phyloP scores from a whole-genome alignment of 2,888 invertebrate species.

The Pseudanteris insignis region DNA sequence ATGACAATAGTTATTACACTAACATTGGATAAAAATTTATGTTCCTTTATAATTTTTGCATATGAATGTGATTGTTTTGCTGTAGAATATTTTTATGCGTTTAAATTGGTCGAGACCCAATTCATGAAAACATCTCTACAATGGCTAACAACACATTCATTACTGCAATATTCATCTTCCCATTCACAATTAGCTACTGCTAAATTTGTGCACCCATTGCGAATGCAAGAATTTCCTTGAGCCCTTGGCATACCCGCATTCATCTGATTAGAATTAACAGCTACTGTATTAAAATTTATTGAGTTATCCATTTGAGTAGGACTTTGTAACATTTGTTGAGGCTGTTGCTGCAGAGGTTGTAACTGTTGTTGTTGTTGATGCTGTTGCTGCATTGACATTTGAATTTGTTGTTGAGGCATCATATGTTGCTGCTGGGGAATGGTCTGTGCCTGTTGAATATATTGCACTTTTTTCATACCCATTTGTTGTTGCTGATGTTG shows the following conservation, averaged over 20 bases:
- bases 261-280: slow-evolving; percentile 52
- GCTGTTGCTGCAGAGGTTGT: slow-evolving; percentile 60
- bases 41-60: slow-evolving; percentile 13
- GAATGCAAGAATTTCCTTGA: slow-evolving; percentile 74
- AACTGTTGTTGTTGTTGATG: slow-evolving; percentile 59
- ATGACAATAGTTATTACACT: slow-evolving; percentile 47
- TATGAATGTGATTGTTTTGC: slow-evolving; percentile 68
- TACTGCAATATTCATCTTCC: slow-evolving; percentile 97
- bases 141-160: slow-evolving; percentile 95
- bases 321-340: slow-evolving; percentile 64
- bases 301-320: slow-evolving; percentile 60
- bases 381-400: slow-evolving; percentile 57
- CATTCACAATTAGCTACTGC: slow-evolving; percentile 92
- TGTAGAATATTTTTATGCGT: slow-evolving; percentile 70
- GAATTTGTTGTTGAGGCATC: slow-evolving; percentile 57
- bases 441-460: slow-evolving; percentile 60
- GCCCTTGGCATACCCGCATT: slow-evolving; percentile 55
- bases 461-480: slow-evolving; percentile 62
- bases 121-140: slow-evolving; percentile 94
- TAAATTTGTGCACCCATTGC: slow-evolving; percentile 89
- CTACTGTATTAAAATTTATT: slow-evolving; percentile 43
- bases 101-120: slow-evolving; percentile 88
- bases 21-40: slow-evolving; percentile 47
- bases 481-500: slow-evolving; percentile 60
- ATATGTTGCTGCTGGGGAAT: slow-evolving; percentile 65